A percentile compares a stretch with the other conserved stretches of the same genome.
These are phyloP conservation scores for Notodonta ziczac DNA, from an alignment of 2,888 invertebrate genomes.

Conservation along the genomic window DNA sequence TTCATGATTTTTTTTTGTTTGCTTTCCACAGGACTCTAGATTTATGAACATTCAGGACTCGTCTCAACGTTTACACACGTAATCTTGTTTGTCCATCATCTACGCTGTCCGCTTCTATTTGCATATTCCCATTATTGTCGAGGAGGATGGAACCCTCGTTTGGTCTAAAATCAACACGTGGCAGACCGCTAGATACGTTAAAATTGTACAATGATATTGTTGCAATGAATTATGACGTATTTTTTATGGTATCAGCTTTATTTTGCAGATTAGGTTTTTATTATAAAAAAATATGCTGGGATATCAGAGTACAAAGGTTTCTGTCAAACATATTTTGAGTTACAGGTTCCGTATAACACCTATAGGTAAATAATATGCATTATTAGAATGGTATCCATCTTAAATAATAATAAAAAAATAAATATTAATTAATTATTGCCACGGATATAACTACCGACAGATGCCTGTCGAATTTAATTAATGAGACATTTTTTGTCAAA, in stretches of 20 bases:
- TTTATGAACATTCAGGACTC: conserved; percentile 59
- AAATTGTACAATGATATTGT: conserved; percentile 54
- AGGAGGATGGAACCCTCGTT: conserved; percentile 53
- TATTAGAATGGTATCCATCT: too few relatives aligned
- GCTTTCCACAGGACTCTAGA: conserved; percentile 44
- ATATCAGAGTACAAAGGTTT: neutral
- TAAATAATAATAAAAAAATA: neutral
- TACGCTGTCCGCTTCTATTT: conserved; percentile 62
- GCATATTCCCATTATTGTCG: conserved; percentile 75
- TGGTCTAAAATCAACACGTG: conserved; percentile 63
- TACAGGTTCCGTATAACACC: too few relatives aligned
- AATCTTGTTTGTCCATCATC: conserved; percentile 73
- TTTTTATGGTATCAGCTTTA: conserved; percentile 17
- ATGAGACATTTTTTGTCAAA: conserved; percentile 54
- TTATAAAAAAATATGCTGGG: neutral
- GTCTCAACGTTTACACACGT: conserved; percentile 63
- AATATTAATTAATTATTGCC: neutral
- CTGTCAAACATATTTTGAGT: too few relatives aligned
- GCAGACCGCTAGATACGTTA: conserved; percentile 49
- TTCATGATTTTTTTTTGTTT: conserved; percentile 33
- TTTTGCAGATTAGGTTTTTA: conserved; percentile 8
- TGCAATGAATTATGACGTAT: conserved; percentile 34
- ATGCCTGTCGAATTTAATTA: conserved; percentile 60
- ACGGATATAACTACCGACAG: conserved; percentile 29
- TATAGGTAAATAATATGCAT: too few relatives aligned